A percentile compares a stretch with the other conserved stretches of the same genome.
These are phyloP conservation scores for Drosophila acutilabella DNA, from an alignment of 2,888 invertebrate genomes.

Conservation along the genomic window DNA sequence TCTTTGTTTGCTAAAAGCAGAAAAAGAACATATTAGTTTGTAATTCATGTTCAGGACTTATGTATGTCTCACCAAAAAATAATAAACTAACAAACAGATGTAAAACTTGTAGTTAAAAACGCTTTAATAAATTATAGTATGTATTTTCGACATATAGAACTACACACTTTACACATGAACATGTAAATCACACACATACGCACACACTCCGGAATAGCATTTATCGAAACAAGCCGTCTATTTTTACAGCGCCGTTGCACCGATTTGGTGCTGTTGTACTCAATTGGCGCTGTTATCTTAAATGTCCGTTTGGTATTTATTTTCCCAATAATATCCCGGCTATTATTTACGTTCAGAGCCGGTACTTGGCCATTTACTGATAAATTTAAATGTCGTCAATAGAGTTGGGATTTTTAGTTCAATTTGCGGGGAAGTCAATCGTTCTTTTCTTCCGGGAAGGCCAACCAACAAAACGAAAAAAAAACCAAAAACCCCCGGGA, in stretches of 20 bases:
- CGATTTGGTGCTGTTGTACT: too few species aligned
- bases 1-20: conserved; percentile 67
- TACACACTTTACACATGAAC: conserved; percentile 62
- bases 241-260: conserved; percentile 48
- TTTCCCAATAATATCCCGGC: too few species aligned
- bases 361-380: too few species aligned
- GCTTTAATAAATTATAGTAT: conserved; percentile 65
- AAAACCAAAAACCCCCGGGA: too few species aligned
- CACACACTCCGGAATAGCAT: conserved; percentile 33
- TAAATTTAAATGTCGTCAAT: too few species aligned
- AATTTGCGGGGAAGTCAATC: too few species aligned
- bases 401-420: too few species aligned
- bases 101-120: conserved; percentile 61
- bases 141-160: conserved; percentile 70
- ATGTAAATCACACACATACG: conserved; percentile 38
- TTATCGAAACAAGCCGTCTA: conserved; percentile 32
- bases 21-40: conserved; percentile 29
- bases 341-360: too few species aligned
- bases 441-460: too few species aligned
- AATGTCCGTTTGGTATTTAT: too few species aligned
- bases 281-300: too few species aligned
- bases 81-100: conserved; percentile 71
- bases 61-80: conserved; percentile 71
- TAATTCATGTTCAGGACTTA: background rate
- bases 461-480: too few species aligned